Evolutionary conservation across 2,113 vertebrate species (phyloP).

Genomic region (Aix galericulata): DNA sequence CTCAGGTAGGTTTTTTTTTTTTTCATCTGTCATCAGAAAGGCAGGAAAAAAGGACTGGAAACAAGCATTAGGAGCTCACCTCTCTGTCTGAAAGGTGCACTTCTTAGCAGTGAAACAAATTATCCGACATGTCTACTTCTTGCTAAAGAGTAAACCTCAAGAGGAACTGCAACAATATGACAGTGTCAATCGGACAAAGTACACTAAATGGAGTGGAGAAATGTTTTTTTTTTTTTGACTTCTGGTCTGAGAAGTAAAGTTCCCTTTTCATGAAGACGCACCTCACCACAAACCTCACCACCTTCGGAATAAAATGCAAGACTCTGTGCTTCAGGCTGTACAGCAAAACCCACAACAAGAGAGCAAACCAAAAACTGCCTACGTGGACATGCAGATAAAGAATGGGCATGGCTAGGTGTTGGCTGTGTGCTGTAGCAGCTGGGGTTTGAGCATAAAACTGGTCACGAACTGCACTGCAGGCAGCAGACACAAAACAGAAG

Average conservation of each 20-base stretch:
- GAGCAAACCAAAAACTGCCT: neutral
- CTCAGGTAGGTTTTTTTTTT: neutral
- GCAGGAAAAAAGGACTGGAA: neutral
- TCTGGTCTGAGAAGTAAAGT: constrained; percentile 27
- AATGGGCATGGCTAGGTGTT: fast-evolving
- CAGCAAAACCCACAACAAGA: neutral
- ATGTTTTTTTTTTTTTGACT: neutral
- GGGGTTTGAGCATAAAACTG: neutral
- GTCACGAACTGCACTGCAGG: neutral
- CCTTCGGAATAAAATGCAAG: neutral
- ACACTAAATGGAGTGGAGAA: neutral
- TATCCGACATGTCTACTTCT: neutral
- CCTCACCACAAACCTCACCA: constrained; percentile 16
- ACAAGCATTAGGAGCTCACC: neutral
- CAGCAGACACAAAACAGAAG: neutral
- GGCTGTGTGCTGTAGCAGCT: fast-evolving
- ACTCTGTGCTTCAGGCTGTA: neutral
- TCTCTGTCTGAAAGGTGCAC: neutral
- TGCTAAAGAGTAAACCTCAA: neutral
- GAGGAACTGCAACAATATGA: neutral
- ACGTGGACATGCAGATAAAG: neutral
- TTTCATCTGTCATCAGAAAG: neutral
- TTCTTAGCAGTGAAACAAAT: neutral
- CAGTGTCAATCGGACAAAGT: neutral
- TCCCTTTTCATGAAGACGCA: constrained; percentile 35